Evolutionary conservation across 2,113 vertebrate species (phyloP), one percentile per base, ranked within the genome.

Genomic region (Gnathonemus echidnorhynchus): DNA sequence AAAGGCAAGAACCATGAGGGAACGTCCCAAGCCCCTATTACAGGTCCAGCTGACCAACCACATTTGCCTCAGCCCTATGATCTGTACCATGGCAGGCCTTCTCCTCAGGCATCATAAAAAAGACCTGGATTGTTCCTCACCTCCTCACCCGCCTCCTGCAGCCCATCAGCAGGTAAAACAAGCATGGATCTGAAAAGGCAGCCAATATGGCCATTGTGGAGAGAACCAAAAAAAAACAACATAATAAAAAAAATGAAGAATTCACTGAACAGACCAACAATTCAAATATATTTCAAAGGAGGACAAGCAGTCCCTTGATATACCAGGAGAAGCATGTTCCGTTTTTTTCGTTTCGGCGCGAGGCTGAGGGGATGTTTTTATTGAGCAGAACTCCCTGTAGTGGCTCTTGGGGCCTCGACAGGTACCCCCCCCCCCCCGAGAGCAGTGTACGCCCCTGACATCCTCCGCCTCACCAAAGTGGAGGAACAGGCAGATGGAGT

Each of bases 251-350:
- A 84, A n/a, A 70, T 31, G n/a, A n/a, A 70, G 27, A 42, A 45
- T 83, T n/a, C 83, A 46, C 42, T 11, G 50, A 87, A 39, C 31
- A 31, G n/a, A 52, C 86, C 49, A 53, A 39, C 27, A 46, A 85
- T 85, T 85, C 45, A 85, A 85, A 85, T 85, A 11, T 85, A 85
- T 48, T n/a, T 48, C 45, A 85, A 85, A 85, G 83, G 42, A 85
- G 45, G 83, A 48, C 45, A 48, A 48, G 45, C 35, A 11, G 83
- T 24, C 19, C 83, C 45, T 85, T 46, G 83, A n/a, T 48, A 48
- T 48, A n/a, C 42, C 45, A 5, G 45, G 42, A 85, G 80, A 84
- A 84, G 19, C 35, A 84, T 46, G 80, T 48, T 84, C 21, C 39
- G 35, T 21, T 46, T 84, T 42, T 46, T 42, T 45, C 17, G 2